Evolutionary conservation across 2,113 vertebrate species (phyloP), one percentile per base, ranked within the genome.

Genomic region (Gymnocephalus cernua): DNA sequence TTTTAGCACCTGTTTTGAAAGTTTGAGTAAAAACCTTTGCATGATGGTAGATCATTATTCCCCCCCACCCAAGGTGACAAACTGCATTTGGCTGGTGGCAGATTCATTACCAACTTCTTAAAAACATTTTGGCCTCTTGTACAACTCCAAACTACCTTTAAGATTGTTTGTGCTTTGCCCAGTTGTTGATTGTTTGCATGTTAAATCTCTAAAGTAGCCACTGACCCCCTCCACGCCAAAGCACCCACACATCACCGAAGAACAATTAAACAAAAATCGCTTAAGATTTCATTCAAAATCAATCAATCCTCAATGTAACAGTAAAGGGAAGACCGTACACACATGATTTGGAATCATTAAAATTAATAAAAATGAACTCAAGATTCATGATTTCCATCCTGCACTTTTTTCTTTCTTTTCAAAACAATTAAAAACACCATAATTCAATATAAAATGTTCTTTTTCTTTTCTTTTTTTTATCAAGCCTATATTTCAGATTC

Each of bases 351-450:
- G 50, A 21, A 9, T 58, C 23, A 48, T 63, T 56, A 4, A 82
- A 86, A 84, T 71, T 15, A 65, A 79, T 54, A 23, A 21, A 38
- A 66, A 70, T 32, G 0, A 79, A 81, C 58, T 54, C 25, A 74
- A 57, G 51, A 41, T 41, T 50, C 41, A 27, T 23, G 15, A 64
- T 67, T 62, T 59, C 38, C 44, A 56, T 50, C 64, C 68, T 68
- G 62, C 47, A 11, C 27, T 38, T 68, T 38, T 35, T 48, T 48
- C 23, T 4, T 11, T 16, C 23, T 70, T 63, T 82, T 67, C 38
- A 65, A 90, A 86, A 88, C 44, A 84, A 77, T 87, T 88, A 89
- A 91, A 92, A 94, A 88, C 79, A 78, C 66, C 11, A 25, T 12
- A 25, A 53, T 15, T 74, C 16, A 48, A 80, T 92, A 90, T 53